A percentile compares a stretch with the other conserved stretches of the same genome.
Evolutionary conservation across 2,113 vertebrate species (phyloP).

Genomic region (Sciurus niger): DNA sequence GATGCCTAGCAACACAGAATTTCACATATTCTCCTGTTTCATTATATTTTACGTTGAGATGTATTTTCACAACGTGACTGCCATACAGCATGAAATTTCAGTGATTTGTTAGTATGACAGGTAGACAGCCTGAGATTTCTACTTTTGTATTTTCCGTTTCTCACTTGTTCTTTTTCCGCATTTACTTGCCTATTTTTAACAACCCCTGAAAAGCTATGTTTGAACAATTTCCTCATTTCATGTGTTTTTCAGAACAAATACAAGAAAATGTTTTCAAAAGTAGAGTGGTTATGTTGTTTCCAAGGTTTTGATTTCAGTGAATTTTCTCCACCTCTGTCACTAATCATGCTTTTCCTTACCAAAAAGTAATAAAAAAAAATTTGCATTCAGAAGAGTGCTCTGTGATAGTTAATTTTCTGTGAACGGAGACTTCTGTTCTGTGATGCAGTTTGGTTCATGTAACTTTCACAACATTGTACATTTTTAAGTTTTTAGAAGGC

Average conservation of each 20-base stretch:
- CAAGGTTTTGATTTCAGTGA: neutral
- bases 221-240: conserved; percentile 60
- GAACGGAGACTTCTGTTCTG: neutral
- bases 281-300: conserved; percentile 63
- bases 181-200: neutral
- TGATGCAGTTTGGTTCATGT: neutral
- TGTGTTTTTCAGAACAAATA: conserved; percentile 64
- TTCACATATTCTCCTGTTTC: neutral
- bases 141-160: neutral
- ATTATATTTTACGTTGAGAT: neutral
- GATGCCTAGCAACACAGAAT: neutral
- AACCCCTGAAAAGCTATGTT: neutral
- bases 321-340: conserved; percentile 50
- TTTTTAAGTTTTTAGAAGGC: neutral
- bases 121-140: neutral
- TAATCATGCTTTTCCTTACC: conserved; percentile 63
- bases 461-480: neutral
- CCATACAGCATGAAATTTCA: neutral
- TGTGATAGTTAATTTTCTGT: conserved; percentile 47
- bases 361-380: conserved; percentile 51
- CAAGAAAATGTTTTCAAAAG: conserved; percentile 64
- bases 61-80: neutral
- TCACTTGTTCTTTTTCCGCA: conserved; percentile 40
- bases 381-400: conserved; percentile 7
- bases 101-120: neutral